Evolutionary conservation across 1,140 invertebrate genomes (phyloP), one percentile per base, ranked within the genome.

Genomic region (Bombus turneri): DNA sequence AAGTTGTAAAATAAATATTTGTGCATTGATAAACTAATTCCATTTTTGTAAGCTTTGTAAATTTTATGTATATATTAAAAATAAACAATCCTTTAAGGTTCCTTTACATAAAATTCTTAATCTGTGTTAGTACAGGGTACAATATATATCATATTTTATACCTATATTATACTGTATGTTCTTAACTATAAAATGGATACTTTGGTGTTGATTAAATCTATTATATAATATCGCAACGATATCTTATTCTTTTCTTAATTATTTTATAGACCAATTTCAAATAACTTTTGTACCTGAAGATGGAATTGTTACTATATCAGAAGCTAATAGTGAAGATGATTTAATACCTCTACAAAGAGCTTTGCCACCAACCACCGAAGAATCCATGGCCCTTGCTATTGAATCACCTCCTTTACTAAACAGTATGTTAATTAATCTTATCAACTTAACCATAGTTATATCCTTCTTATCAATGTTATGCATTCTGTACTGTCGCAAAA

Each of bases 251-350:
- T 83, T 39, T 68, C 28, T 72, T 88, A 85, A 72, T 71, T 86
- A 72, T 78, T 86, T 93, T 92, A 68, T 91, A 93, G 92, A 90
- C 74, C 93, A 94, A 83, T 93, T 93, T 90, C 91, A 90, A 78
- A 90, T 94, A 85, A 90, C 91, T 88, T 93, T 94, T 91, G 91
- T 93, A 92, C 92, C 93, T 88, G 93, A 94, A 84, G 92, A 94
- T 59, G 91, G 93, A 87, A 92, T 94, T 83, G 92, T 94, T 76
- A 93, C 93, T 59, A 93, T 94, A 83, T 91, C 93, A 57, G 89
- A 88, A 84, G 91, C 79, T 84, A 91, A 92, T 86, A 92, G 86
- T 72, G 94, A 94, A 83, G 92, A 93, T 68, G 91, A 93, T 53
- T 62, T 90, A 74, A 88, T 92, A 83, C 68, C 91, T 77, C 68